Evolutionary conservation across 2,113 vertebrate species (phyloP).

Genomic region (Coptodon rendalli): DNA sequence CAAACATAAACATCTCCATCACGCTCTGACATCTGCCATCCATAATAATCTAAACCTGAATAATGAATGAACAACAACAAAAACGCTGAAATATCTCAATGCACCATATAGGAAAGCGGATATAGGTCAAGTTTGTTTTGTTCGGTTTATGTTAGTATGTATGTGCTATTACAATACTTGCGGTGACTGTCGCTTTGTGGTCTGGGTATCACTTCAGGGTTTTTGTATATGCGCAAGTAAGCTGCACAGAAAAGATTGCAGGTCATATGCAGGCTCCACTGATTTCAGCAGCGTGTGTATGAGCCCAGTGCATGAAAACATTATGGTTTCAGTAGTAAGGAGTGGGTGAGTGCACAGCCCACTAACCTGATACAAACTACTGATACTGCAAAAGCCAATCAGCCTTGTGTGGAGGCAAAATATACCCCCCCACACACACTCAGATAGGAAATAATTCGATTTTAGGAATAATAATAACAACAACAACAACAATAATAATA

Average conservation of each 20-base stretch:
- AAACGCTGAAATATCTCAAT: neutral
- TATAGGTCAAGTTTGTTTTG: neutral
- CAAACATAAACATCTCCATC: conserved; percentile 89
- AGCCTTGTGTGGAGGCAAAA: neutral
- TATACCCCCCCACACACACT: neutral
- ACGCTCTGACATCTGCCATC: conserved; percentile 91
- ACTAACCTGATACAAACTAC: conserved; percentile 24
- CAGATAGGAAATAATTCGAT: neutral
- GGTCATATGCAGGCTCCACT: conserved; percentile 1
- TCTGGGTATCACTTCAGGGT: neutral
- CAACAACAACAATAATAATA: neutral
- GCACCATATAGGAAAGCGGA: neutral
- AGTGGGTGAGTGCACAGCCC: conserved; percentile 1
- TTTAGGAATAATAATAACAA: neutral
- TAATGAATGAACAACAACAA: conserved; percentile 69
- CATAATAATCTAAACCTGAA: conserved; percentile 84
- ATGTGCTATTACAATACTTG: neutral
- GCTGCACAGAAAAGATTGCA: neutral
- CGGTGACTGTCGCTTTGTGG: neutral
- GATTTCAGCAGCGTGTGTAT: neutral
- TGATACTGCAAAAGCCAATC: conserved; percentile 4
- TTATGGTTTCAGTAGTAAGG: conserved; percentile 38
- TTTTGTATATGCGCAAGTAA: neutral
- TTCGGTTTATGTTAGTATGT: neutral
- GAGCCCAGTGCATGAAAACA: conserved; percentile 31